A percentile compares a stretch with the other conserved stretches of the same genome.
phyloP scores from a whole-genome alignment of 2,113 vertebrate species.

The Aramus guarauna region DNA sequence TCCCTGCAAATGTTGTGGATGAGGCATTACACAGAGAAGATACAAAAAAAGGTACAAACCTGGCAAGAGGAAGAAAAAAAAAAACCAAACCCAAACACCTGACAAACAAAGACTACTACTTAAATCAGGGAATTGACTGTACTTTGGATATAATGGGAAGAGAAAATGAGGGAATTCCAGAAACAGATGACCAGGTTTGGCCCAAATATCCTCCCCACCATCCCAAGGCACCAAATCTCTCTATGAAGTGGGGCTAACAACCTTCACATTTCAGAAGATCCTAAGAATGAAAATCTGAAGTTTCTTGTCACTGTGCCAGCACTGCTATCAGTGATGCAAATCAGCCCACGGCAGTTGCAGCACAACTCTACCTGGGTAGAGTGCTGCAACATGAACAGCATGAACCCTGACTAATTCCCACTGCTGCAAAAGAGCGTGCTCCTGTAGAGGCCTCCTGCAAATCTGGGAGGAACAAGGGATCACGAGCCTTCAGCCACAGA shows the following conservation, averaged over 20 bases:
- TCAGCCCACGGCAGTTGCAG: not conserved
- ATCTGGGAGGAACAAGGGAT: not conserved
- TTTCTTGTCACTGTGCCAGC: not conserved
- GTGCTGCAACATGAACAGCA: not conserved
- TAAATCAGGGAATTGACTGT: not conserved
- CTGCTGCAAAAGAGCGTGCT: not conserved
- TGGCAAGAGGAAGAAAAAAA: not conserved
- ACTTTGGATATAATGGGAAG: not conserved
- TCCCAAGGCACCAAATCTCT: not conserved
- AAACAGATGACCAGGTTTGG: not conserved
- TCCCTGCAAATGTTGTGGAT: not conserved
- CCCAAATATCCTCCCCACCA: not conserved
- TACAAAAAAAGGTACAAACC: not conserved
- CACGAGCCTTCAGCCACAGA: not conserved
- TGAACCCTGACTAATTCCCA: not conserved
- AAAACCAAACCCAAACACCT: not conserved
- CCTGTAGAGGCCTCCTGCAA: not conserved
- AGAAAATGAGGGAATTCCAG: not conserved
- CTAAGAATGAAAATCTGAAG: not conserved
- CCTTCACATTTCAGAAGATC: not conserved
- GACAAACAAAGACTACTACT: not conserved
- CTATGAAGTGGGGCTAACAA: not conserved
- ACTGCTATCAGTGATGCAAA: not conserved
- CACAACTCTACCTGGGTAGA: not conserved
- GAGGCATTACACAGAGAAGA: not conserved